Evolutionary conservation across 2,113 vertebrate genomes (phyloP).

Genomic region (Potamarius usumacintae): DNA sequence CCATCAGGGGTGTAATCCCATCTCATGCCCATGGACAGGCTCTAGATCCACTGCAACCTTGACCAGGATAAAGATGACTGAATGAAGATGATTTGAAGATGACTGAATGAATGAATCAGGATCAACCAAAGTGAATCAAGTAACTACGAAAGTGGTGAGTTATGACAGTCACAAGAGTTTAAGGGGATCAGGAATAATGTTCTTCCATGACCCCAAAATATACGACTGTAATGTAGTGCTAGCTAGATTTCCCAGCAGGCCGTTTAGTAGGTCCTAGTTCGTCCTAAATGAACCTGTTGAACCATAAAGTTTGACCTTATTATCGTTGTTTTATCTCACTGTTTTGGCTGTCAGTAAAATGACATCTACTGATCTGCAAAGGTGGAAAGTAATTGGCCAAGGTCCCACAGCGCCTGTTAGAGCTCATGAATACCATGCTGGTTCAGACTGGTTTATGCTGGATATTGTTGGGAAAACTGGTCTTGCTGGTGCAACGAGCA

Average conservation of each 20-base stretch:
- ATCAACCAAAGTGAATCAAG: not conserved
- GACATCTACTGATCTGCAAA: not conserved
- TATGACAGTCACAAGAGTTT: not conserved
- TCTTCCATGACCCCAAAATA: not conserved
- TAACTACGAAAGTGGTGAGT: not conserved
- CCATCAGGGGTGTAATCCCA: not conserved
- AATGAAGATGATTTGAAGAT: not conserved
- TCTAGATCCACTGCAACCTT: not conserved
- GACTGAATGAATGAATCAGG: not conserved
- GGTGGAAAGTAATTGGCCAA: not conserved
- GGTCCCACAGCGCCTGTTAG: not conserved
- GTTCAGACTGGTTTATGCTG: not conserved
- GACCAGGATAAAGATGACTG: not conserved
- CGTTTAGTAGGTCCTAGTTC: not conserved
- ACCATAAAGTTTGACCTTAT: not conserved
- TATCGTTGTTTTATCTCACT: not conserved
- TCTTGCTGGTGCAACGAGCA: not conserved
- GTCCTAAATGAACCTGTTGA: not conserved
- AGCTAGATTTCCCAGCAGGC: not conserved
- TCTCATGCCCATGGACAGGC: not conserved
- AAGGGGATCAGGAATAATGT: not conserved
- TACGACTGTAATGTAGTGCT: not conserved
- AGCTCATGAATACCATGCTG: not conserved
- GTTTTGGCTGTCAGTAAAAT: constrained; percentile 10
- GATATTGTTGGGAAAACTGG: not conserved